phyloP scores from a whole-genome alignment of 2,888 invertebrate species.

The Andrena trimmerana region DNA sequence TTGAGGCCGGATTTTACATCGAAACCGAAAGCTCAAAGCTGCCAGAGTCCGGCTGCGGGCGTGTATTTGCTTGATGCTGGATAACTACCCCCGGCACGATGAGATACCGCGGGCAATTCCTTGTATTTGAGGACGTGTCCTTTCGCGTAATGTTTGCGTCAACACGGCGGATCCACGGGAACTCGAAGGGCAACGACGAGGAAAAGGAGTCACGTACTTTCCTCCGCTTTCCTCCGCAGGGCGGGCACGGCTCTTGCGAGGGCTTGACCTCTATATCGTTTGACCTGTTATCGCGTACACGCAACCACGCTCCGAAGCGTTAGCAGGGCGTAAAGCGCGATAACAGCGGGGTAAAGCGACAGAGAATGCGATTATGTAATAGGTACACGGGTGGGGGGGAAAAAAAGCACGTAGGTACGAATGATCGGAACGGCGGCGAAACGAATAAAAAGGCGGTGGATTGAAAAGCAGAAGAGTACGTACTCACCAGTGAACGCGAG shows the following conservation, averaged over 20 bases:
- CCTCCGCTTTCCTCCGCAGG: not conserved
- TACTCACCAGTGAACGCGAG: slow-evolving; percentile 34
- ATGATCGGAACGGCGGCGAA: not conserved
- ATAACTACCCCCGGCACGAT: slow-evolving; percentile 15
- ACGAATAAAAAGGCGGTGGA: not conserved
- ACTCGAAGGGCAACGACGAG: not conserved
- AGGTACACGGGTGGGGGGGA: not conserved
- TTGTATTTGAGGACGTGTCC: not conserved
- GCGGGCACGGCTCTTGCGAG: not conserved
- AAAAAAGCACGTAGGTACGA: not conserved
- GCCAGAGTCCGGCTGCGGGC: slow-evolving; percentile 4
- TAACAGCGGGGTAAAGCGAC: not conserved
- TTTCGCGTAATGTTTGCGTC: not conserved
- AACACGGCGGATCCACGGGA: not conserved
- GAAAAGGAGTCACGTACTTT: not conserved
- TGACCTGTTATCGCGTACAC: not conserved
- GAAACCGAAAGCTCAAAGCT: slow-evolving; percentile 22
- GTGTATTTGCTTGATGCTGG: slow-evolving; percentile 27
- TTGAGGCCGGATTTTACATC: slow-evolving; percentile 35
- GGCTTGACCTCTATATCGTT: slow-evolving; percentile 1
- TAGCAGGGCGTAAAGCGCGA: not conserved
- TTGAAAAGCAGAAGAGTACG: not conserved
- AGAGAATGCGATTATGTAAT: no score
- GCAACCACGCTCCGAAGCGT: not conserved
- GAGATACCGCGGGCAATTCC: not conserved